Conservation (phyloP, 2,888 invertebrate genomes). For the Autographa gamma region DNA sequence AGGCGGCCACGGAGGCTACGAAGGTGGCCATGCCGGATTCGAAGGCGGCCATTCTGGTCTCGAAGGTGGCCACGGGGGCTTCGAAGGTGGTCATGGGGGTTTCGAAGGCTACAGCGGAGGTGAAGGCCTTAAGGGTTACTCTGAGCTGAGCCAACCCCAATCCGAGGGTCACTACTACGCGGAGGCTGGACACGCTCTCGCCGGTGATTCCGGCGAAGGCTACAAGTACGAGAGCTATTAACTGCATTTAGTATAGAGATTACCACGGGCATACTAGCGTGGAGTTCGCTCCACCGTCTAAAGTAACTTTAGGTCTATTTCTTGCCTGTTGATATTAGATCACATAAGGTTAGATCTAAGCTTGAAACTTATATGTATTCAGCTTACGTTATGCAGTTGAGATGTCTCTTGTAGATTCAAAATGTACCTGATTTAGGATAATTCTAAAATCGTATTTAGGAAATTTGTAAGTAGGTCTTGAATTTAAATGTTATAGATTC, state of each 20-base stretch:
- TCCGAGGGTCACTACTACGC: conserved; percentile 75
- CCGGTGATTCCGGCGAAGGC: conserved; percentile 77
- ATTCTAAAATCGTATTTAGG: conserved; percentile 68
- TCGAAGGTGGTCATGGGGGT: conserved; percentile 61
- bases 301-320: conserved; percentile 70
- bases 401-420: conserved; percentile 62
- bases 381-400: conserved; percentile 67
- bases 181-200: conserved; percentile 72
- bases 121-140: conserved; percentile 79
- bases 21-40: conserved; percentile 62
- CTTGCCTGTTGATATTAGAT: conserved; percentile 79
- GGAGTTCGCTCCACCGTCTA: conserved; percentile 66
- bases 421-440: conserved; percentile 84
- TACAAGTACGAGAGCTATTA: conserved; percentile 83
- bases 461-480: conserved; percentile 61
- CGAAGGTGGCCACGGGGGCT: conserved; percentile 62
- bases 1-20: conserved; percentile 63
- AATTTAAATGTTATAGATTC: conserved; percentile 51
- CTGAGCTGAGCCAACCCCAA: conserved; percentile 74
- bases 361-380: conserved; percentile 63
- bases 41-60: conserved; percentile 66
- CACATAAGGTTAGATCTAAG: conserved; percentile 60
- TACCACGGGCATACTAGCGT: conserved; percentile 65
- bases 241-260: conserved; percentile 64
- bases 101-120: conserved; percentile 76